These are phyloP conservation scores for Rotaria socialis DNA, from an alignment of 2,888 invertebrate species.

Conservation along the genomic window DNA sequence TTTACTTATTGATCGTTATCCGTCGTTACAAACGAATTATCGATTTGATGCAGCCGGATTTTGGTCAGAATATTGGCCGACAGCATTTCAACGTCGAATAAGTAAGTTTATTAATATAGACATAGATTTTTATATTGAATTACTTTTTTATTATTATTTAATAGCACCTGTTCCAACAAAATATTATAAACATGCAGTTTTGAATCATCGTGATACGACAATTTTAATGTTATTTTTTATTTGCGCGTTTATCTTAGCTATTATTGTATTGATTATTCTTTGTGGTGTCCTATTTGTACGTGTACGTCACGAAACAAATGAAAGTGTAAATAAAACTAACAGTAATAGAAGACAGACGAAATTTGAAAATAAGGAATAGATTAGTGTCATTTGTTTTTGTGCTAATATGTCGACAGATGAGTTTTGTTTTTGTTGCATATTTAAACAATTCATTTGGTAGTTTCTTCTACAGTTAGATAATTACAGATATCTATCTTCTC, in stretches of 20 bases:
- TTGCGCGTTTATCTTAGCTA: background rate
- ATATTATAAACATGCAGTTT: slow-evolving; percentile 25
- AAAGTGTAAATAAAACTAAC: background rate
- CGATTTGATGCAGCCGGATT: slow-evolving; percentile 45
- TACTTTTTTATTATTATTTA: background rate
- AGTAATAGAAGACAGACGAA: background rate
- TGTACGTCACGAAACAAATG: background rate
- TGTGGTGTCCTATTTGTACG: slow-evolving; percentile 8
- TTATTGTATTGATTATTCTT: slow-evolving; percentile 7
- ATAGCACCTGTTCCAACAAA: slow-evolving; percentile 21
- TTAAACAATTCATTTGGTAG: background rate
- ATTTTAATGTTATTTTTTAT: slow-evolving; percentile 8
- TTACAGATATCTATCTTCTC: background rate
- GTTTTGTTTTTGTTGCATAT: too few species aligned
- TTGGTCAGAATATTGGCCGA: slow-evolving; percentile 44
- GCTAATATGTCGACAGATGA: background rate
- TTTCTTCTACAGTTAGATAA: background rate
- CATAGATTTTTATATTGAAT: background rate
- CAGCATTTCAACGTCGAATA: background rate
- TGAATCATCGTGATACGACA: slow-evolving; percentile 29
- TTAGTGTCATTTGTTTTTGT: background rate
- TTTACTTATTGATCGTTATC: slow-evolving; percentile 40
- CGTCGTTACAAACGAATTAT: slow-evolving; percentile 37
- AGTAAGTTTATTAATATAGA: background rate
- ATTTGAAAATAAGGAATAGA: background rate